Evolutionary conservation across 2,797 vertebrate genomes (phyloP).

Genomic region (Chaetodon trifasciatus): DNA sequence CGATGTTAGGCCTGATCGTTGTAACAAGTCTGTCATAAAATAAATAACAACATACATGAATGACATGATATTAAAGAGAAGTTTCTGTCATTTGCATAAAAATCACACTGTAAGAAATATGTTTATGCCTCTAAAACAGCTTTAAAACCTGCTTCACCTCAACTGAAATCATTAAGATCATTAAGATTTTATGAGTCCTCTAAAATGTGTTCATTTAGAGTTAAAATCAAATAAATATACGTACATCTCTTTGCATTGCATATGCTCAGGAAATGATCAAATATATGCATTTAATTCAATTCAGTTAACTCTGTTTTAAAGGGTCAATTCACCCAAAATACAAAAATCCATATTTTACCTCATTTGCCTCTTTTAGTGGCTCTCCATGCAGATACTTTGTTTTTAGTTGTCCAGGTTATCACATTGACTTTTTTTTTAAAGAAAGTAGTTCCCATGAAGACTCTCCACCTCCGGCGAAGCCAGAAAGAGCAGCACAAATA

Average conservation of each 20-base stretch:
- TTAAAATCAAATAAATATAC: too few relatives aligned
- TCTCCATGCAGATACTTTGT: neutral
- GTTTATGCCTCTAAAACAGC: neutral
- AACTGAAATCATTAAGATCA: neutral
- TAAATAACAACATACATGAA: too few relatives aligned
- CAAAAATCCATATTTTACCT: neutral
- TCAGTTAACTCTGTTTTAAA: neutral
- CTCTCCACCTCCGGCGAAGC: neutral
- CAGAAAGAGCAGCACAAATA: neutral
- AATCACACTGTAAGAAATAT: neutral
- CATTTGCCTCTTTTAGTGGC: neutral
- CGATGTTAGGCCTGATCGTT: too few relatives aligned
- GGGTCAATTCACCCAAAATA: neutral
- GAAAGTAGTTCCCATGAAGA: neutral
- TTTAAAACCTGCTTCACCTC: neutral
- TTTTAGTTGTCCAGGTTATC: neutral
- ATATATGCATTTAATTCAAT: neutral
- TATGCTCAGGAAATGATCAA: neutral
- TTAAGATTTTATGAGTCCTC: too few relatives aligned
- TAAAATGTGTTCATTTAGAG: too few relatives aligned
- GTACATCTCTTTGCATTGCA: neutral
- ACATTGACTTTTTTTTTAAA: neutral
- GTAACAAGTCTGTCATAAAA: too few relatives aligned
- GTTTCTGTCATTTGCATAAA: neutral
- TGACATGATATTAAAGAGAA: too few relatives aligned